Conservation (phyloP, 2,113 vertebrate genomes). For the Spheniscus mendiculus region DNA sequence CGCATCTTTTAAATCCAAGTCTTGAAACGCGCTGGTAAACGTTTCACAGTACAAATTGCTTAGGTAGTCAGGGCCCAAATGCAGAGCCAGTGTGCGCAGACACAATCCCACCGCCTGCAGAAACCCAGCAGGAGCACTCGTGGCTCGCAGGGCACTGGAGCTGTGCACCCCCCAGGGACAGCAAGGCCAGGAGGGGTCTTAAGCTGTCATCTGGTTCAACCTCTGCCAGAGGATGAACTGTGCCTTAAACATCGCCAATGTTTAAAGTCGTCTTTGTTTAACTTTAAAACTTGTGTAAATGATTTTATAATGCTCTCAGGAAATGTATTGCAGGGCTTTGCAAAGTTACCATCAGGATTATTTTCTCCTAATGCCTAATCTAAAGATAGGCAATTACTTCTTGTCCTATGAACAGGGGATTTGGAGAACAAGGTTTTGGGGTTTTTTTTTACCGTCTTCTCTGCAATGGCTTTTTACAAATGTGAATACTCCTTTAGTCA, state of each 20-base stretch:
- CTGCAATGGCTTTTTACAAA: not conserved
- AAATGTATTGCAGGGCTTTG: not conserved
- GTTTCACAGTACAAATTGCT: not conserved
- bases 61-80: not conserved
- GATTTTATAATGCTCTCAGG: not conserved
- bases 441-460: not conserved
- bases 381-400: not conserved
- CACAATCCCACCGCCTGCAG: rapidly evolving
- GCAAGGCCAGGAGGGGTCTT: not conserved
- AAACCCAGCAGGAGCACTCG: not conserved
- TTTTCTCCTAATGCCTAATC: not conserved
- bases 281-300: not conserved
- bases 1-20: not conserved
- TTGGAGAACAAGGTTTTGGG: not conserved
- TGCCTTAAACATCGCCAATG: not conserved
- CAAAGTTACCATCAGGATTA: not conserved
- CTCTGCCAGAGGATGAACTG: conserved; percentile 8
- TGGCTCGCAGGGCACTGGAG: rapidly evolving
- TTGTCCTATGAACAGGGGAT: not conserved
- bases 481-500: not conserved
- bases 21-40: not conserved
- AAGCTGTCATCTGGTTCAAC: not conserved
- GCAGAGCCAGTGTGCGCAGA: not conserved
- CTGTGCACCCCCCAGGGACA: not conserved
- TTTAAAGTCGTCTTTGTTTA: not conserved